Evolutionary conservation across 2,888 invertebrate species (phyloP).

Genomic region (Calliscelio sp.): DNA sequence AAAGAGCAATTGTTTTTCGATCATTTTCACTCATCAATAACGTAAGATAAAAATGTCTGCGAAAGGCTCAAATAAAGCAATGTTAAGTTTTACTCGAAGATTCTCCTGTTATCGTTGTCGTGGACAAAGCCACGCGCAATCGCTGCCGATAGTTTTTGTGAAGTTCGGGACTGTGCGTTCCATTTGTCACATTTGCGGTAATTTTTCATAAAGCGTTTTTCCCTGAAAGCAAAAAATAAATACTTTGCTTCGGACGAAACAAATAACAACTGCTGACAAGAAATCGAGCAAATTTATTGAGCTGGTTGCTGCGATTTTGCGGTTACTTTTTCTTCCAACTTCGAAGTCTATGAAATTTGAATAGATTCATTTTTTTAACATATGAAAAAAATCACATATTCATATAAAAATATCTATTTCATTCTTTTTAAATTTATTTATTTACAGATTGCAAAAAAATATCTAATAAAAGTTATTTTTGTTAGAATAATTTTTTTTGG

Average conservation of each 20-base stretch:
- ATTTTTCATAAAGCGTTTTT: constrained; percentile 68
- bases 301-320: background rate
- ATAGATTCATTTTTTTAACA: too few species aligned
- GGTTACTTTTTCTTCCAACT: too few species aligned
- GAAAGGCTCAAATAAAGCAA: background rate
- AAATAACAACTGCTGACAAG: constrained; percentile 63
- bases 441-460: too few species aligned
- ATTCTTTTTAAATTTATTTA: too few species aligned
- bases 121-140: constrained; percentile 57
- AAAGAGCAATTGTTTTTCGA: background rate
- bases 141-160: constrained; percentile 55
- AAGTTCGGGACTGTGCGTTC: constrained; percentile 20
- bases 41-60: background rate
- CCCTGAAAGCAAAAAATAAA: constrained; percentile 44
- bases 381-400: too few species aligned
- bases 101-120: constrained; percentile 36
- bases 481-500: too few species aligned
- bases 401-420: too few species aligned
- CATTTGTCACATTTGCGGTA: constrained; percentile 68
- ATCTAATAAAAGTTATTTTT: too few species aligned
- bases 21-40: background rate
- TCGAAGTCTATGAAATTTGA: too few species aligned
- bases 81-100: constrained; percentile 29
- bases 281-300: constrained; percentile 49
- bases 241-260: constrained; percentile 54